These are phyloP conservation scores for Montifringilla adamsi DNA, from an alignment of 2,113 vertebrate species.

Conservation along the genomic window DNA sequence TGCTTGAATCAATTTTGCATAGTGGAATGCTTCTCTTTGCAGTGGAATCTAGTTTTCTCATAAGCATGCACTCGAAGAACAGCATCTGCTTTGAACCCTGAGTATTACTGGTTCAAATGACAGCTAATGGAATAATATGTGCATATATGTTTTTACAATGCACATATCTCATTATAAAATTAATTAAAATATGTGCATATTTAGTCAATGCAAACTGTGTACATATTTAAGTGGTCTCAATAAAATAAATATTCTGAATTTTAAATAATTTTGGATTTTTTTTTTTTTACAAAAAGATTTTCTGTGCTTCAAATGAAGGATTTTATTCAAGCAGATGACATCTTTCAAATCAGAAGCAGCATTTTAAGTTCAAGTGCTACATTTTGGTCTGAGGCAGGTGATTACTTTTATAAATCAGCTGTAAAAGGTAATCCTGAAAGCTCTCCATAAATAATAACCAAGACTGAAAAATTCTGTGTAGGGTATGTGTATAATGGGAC, in stretches of 20 bases:
- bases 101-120: background rate
- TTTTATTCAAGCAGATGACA: conserved; percentile 48
- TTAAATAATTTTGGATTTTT: background rate
- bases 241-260: conserved; percentile 7
- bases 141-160: background rate
- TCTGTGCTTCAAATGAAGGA: background rate
- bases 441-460: conserved; percentile 57
- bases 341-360: conserved; percentile 43
- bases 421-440: conserved; percentile 60
- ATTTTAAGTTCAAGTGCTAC: conserved; percentile 42
- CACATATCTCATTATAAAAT: background rate
- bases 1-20: background rate
- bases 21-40: background rate
- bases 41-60: background rate
- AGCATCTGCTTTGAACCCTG: background rate
- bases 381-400: conserved; percentile 42
- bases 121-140: background rate
- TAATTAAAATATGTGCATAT: background rate
- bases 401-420: conserved; percentile 63
- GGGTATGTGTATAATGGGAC: conserved; percentile 35
- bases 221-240: background rate
- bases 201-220: background rate
- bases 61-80: background rate
- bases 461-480: conserved; percentile 42
- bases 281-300: background rate